phyloP scores from a whole-genome alignment of 1,140 invertebrate genomes.

The Drosophila dunni region DNA sequence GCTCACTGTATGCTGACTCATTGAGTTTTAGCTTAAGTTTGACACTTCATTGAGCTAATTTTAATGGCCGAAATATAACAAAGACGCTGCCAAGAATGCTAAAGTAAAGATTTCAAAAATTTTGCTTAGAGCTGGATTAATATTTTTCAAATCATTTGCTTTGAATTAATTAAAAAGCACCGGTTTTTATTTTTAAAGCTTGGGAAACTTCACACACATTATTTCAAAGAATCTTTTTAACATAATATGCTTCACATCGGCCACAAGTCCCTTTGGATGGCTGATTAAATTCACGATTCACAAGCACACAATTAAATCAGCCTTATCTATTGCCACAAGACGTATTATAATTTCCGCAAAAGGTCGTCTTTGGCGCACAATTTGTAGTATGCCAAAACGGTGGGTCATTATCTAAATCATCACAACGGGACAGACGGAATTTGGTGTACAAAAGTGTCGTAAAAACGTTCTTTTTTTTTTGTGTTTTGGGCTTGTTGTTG shows the following conservation, averaged over 20 bases:
- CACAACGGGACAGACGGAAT: slow-evolving; percentile 74
- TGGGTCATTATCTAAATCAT: slow-evolving; percentile 80
- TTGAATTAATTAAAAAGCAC: background rate
- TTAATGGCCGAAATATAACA: background rate
- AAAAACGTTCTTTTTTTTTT: slow-evolving; percentile 56
- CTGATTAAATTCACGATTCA: slow-evolving; percentile 62
- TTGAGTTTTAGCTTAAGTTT: slow-evolving; percentile 51
- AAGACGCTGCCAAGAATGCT: background rate
- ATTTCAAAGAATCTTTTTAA: too few relatives aligned
- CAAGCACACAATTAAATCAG: slow-evolving; percentile 13
- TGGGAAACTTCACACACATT: too few relatives aligned
- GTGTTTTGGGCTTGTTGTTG: slow-evolving; percentile 17
- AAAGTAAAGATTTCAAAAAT: background rate
- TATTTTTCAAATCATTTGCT: background rate
- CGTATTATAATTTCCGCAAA: slow-evolving; percentile 79
- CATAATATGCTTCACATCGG: background rate
- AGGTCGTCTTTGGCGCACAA: slow-evolving; percentile 54
- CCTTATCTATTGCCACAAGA: slow-evolving; percentile 40
- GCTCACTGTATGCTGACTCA: slow-evolving; percentile 41
- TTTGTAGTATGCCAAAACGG: slow-evolving; percentile 56
- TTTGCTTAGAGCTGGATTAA: background rate
- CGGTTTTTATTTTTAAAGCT: background rate
- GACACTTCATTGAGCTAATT: slow-evolving; percentile 71
- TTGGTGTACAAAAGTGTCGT: slow-evolving; percentile 73
- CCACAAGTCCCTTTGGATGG: slow-evolving; percentile 1